A percentile compares a stretch with the other conserved stretches of the same genome.
Conservation (phyloP, 2,113 vertebrate species). For the Ursus arctos region DNA sequence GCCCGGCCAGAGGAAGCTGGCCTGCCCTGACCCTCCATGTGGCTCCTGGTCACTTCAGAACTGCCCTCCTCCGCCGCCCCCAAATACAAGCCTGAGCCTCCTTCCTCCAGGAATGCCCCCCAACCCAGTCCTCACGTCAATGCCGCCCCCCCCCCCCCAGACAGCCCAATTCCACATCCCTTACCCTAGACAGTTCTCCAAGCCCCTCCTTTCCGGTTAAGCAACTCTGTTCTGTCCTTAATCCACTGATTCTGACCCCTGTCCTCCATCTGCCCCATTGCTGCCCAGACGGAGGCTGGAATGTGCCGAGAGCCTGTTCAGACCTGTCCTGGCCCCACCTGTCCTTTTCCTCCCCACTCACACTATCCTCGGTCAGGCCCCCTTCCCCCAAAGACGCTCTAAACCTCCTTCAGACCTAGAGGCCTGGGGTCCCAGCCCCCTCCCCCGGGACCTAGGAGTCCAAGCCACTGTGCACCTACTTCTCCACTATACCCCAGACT, state of each 20-base stretch:
- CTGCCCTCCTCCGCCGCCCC: background rate
- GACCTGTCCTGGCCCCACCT: constrained; percentile 14
- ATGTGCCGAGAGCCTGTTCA: background rate
- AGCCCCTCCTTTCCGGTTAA: constrained; percentile 1
- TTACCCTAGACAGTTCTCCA: background rate
- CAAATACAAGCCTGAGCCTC: background rate
- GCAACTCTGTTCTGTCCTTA: constrained; percentile 7
- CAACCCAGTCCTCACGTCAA: background rate
- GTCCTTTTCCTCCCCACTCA: background rate
- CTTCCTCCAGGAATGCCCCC: background rate
- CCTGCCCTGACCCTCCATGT: background rate
- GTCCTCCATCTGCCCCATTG: background rate
- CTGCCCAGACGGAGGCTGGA: background rate
- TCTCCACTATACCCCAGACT: background rate
- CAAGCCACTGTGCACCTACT: too few species aligned
- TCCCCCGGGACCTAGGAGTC: too few species aligned
- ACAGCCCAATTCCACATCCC: background rate
- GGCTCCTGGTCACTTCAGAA: constrained; percentile 5
- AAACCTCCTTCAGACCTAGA: background rate
- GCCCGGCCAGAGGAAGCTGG: constrained; percentile 61
- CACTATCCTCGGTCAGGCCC: background rate
- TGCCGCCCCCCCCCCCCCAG: too few species aligned
- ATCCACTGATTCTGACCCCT: background rate
- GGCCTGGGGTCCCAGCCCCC: background rate
- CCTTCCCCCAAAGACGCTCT: background rate